phyloP scores from a whole-genome alignment of 1,140 invertebrate genomes.

The Octopus sinensis region DNA sequence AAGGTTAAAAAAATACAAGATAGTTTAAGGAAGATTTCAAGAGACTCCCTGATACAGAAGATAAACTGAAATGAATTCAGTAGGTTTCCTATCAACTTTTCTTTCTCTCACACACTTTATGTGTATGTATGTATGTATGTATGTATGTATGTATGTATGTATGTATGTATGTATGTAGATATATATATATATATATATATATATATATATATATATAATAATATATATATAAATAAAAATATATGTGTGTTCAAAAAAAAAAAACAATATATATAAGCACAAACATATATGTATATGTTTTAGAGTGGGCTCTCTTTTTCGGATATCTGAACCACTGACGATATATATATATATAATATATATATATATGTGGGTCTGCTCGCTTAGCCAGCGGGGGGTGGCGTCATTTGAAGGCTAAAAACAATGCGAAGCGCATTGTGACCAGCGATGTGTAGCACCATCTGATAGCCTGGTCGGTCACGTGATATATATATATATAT shows the following conservation, averaged over 20 bases:
- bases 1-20: too few relatives aligned
- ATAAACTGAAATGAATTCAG: too few relatives aligned
- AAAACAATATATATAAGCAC: background rate
- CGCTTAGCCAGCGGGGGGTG: too few relatives aligned
- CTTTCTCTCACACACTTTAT: background rate
- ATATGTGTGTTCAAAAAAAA: background rate
- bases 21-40: too few relatives aligned
- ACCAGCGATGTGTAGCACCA: too few relatives aligned
- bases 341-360: background rate
- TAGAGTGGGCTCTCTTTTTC: background rate
- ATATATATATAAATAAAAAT: background rate
- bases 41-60: too few relatives aligned
- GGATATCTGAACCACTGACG: background rate
- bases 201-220: background rate
- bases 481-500: too few relatives aligned
- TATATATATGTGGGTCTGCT: too few relatives aligned
- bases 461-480: too few relatives aligned
- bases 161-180: background rate
- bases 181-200: slow-evolving; percentile 2
- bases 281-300: background rate
- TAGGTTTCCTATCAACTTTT: too few relatives aligned
- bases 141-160: background rate
- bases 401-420: too few relatives aligned
- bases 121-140: background rate
- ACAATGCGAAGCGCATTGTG: too few relatives aligned